A percentile compares a stretch with the other conserved stretches of the same genome.
Conservation (phyloP, 2,888 invertebrate genomes). For the Agrilus biguttatus region DNA sequence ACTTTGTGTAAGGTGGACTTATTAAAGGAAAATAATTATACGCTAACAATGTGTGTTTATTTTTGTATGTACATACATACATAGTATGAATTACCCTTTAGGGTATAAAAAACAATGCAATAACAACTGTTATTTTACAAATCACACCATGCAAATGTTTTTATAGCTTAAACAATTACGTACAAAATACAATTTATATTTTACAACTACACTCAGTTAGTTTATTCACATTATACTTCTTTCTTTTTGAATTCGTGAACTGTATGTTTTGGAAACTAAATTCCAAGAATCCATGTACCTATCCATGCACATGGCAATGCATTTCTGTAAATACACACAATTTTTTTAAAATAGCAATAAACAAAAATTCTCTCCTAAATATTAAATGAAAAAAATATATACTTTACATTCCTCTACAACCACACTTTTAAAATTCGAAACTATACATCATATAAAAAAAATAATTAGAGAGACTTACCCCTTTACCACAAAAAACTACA, state of each 20-base stretch:
- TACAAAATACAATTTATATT: neutral
- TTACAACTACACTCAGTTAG: neutral
- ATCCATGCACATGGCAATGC: slow-evolving; percentile 96
- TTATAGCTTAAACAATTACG: neutral
- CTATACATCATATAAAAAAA: no score
- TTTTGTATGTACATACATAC: no score
- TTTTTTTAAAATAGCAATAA: neutral
- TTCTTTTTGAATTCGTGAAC: slow-evolving; percentile 72
- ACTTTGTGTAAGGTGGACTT: no score
- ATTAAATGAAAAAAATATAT: no score
- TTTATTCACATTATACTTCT: slow-evolving; percentile 23
- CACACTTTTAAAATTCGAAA: no score
- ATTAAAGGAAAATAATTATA: no score
- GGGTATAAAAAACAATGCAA: no score
- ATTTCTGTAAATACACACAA: slow-evolving; percentile 54
- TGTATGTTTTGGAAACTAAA: slow-evolving; percentile 79
- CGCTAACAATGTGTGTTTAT: no score
- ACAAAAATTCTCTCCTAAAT: neutral
- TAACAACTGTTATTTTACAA: neutral
- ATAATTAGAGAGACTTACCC: no score
- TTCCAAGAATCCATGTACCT: slow-evolving; percentile 96
- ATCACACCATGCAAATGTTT: neutral
- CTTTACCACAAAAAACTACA: no score
- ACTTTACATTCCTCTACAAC: no score
- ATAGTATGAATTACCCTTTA: no score